Evolutionary conservation across 2,797 vertebrate genomes (phyloP).

Genomic region (Oreochromis mossambicus): DNA sequence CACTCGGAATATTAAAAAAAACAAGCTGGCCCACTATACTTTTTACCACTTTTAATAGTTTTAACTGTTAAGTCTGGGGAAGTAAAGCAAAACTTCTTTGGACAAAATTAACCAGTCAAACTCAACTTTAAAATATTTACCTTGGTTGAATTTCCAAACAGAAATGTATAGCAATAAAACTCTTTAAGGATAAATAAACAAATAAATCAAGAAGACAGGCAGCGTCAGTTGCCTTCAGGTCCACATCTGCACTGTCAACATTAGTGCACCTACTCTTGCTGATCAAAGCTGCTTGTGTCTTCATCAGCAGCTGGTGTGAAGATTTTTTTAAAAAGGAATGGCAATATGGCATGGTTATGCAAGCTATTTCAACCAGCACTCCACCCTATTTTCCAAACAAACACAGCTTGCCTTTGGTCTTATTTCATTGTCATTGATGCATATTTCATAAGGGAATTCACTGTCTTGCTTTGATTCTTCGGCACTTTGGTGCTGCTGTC

Average conservation of each 20-base stretch:
- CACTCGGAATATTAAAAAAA: background rate
- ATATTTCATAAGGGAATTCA: constrained; percentile 66
- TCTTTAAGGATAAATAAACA: background rate
- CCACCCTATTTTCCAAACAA: constrained; percentile 36
- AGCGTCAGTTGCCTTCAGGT: constrained; percentile 32
- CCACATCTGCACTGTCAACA: constrained; percentile 60
- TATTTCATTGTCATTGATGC: constrained; percentile 52
- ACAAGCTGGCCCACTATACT: background rate
- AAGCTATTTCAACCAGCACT: constrained; percentile 32
- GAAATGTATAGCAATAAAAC: background rate
- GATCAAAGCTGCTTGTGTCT: constrained; percentile 51
- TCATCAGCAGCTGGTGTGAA: constrained; percentile 57
- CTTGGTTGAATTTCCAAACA: background rate
- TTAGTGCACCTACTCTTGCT: constrained; percentile 28
- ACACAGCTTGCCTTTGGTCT: constrained; percentile 61
- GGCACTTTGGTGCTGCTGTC: constrained; percentile 47
- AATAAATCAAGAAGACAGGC: background rate
- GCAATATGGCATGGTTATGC: constrained; percentile 37
- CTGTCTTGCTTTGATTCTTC: constrained; percentile 52
- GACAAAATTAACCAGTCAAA: background rate
- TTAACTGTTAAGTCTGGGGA: background rate
- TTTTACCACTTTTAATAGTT: background rate
- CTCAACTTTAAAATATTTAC: background rate
- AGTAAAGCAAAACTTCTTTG: background rate
- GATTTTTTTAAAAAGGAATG: background rate